Evolutionary conservation across 1,140 invertebrate species (phyloP), one percentile per base, ranked within the genome.

Genomic region (Saccostrea cuccullata): DNA sequence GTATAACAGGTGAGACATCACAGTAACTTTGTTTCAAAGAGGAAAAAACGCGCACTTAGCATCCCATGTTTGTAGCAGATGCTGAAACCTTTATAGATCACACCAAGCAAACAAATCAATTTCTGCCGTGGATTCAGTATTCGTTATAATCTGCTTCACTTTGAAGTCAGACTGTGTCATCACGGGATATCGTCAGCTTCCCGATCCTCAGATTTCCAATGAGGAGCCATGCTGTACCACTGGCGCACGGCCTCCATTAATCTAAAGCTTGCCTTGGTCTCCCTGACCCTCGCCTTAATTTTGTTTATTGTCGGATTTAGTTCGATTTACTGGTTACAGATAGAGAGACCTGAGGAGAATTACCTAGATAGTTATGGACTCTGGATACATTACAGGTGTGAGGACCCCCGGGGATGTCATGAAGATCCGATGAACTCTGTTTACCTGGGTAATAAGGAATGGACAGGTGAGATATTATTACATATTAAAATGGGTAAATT

Each of bases 21-120:
- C 30, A 36, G 2, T 36, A 36, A 36, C 30, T 36, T 47, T 47
- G 47, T 47, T 47, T 47, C 9, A 47, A 47, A 47, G 20, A 8
- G 20, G 2, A 20, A 20, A 67, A 67, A 17, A 67, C 60, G 60
- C 20, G 30, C 13, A 15, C 70, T 30, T 77, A 15, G 5, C 70
- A 30, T 77, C 26, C 23, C 30, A 26, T 30, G 23, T 77, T 73
- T 26, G 12, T 30, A 77, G 70, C 70, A 77, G 70, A 77, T 77
- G 70, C 30, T 77, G 23, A 77, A 77, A 77, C 70, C 11, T 77
- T 15, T 13, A 77, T 77, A 77, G 23, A 77, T 77, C 70, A 77
- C 70, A 77, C 11, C 23, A 77, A 77, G 13, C 26, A 77, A 77
- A 77, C 70, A 77, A 30, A 77, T 77, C 70, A 77, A 77, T 77